A percentile compares a stretch with the other conserved stretches of the same genome.
These are phyloP conservation scores for Microctenopoma steveboyesi DNA, from an alignment of 2,797 vertebrate species.

Conservation along the genomic window DNA sequence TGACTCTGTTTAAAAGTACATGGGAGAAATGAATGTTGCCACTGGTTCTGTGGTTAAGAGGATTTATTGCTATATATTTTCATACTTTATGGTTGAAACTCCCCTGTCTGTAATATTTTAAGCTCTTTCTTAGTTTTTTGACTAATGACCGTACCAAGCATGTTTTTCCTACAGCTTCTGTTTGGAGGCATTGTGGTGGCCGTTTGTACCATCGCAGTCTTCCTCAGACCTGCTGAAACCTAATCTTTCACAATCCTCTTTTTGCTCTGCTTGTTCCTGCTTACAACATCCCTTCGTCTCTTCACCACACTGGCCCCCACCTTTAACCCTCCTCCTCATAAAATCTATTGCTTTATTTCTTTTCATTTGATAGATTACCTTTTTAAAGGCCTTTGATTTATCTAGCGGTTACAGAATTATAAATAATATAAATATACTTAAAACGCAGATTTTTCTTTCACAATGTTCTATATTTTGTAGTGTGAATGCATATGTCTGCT, in stretches of 20 bases:
- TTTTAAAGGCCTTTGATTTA: neutral
- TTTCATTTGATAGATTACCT: slow-evolving; percentile 3
- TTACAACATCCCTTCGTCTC: slow-evolving; percentile 34
- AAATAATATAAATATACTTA: neutral
- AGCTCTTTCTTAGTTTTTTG: slow-evolving; percentile 76
- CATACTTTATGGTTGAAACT: slow-evolving; percentile 80
- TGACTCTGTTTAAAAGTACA: slow-evolving; percentile 75
- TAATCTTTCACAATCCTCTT: slow-evolving; percentile 42
- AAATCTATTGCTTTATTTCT: slow-evolving; percentile 13
- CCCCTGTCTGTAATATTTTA: slow-evolving; percentile 81
- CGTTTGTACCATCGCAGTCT: slow-evolving; percentile 69
- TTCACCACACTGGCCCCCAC: slow-evolving; percentile 22
- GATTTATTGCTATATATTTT: slow-evolving; percentile 83
- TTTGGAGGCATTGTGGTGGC: slow-evolving; percentile 71
- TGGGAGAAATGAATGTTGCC: slow-evolving; percentile 79
- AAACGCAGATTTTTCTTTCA: slow-evolving; percentile 1
- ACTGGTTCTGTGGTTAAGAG: slow-evolving; percentile 75
- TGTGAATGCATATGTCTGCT: slow-evolving; percentile 18
- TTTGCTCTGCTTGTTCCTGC: slow-evolving; percentile 24
- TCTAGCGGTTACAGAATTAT: neutral
- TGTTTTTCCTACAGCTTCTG: slow-evolving; percentile 78
- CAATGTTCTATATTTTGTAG: slow-evolving; percentile 4
- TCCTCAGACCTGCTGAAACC: slow-evolving; percentile 64
- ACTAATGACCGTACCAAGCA: slow-evolving; percentile 80
- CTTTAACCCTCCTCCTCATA: slow-evolving; percentile 19